Percentiles rank a stretch among this genome's conserved stretches.
Conservation (phyloP, 1,140 invertebrate genomes). For the Zaprionus capensis region DNA sequence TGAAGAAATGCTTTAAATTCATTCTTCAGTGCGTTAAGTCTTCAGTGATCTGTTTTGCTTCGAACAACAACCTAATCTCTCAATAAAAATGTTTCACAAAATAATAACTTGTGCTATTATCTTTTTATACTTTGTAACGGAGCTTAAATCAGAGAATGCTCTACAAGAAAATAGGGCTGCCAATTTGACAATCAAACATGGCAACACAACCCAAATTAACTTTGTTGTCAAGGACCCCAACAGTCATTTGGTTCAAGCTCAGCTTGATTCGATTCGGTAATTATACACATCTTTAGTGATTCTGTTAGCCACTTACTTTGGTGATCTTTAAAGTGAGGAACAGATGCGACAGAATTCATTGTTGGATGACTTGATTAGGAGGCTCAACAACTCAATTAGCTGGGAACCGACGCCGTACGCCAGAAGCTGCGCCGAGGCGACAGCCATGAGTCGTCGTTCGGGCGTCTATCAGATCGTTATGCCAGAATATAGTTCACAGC, state of each 20-base stretch:
- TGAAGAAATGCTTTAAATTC: conserved; percentile 1
- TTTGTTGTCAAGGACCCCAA: conserved; percentile 17
- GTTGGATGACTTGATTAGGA: conserved; percentile 2
- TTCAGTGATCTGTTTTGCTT: background rate
- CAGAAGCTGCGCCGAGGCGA: conserved; percentile 23
- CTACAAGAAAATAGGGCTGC: background rate
- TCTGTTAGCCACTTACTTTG: background rate
- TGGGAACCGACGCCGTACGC: background rate
- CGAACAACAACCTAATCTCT: background rate
- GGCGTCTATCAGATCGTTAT: conserved; percentile 26
- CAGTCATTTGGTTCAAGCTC: background rate
- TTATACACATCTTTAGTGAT: background rate
- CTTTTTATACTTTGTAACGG: background rate
- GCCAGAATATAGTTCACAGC: conserved; percentile 14
- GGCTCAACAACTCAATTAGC: conserved; percentile 9
- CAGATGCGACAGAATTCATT: conserved; percentile 15
- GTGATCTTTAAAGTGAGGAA: background rate
- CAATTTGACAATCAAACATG: conserved; percentile 16
- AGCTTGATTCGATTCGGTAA: conserved; percentile 20
- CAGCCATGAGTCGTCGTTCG: conserved; percentile 12
- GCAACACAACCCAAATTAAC: conserved; percentile 20
- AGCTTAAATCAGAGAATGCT: background rate
- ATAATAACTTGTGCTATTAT: background rate
- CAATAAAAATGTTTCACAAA: conserved; percentile 6
- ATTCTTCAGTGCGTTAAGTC: background rate